Evolutionary conservation across 2,797 vertebrate species (phyloP).

Genomic region (Sebastes ruberrimus): DNA sequence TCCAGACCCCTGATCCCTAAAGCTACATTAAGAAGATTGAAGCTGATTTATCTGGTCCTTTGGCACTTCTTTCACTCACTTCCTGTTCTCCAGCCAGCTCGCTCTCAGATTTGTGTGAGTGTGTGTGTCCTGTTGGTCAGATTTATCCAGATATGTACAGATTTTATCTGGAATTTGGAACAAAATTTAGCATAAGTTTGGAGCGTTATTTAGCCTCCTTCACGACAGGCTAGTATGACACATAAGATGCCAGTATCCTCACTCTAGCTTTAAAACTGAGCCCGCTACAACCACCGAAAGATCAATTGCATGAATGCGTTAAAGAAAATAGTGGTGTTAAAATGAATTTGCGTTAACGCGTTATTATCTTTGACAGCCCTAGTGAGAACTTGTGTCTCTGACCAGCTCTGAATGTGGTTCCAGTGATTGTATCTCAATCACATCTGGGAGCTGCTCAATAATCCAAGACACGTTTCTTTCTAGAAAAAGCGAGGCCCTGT

Average conservation of each 20-base stretch:
- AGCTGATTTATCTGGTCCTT: constrained; percentile 18
- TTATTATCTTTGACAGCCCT: not conserved
- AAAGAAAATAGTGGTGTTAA: not conserved
- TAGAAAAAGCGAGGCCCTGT: not conserved
- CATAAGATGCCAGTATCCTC: too few species aligned
- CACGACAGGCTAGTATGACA: too few species aligned
- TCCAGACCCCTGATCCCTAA: constrained; percentile 32
- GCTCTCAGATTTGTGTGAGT: not conserved
- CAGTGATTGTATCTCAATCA: constrained; percentile 15
- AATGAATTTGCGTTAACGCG: not conserved
- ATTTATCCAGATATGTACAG: not conserved
- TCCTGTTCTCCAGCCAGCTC: not conserved
- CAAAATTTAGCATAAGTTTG: too few species aligned
- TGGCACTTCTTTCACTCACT: constrained; percentile 22
- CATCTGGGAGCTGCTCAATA: constrained; percentile 9
- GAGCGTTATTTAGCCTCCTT: too few species aligned
- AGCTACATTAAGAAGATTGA: constrained; percentile 34
- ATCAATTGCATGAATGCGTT: not conserved
- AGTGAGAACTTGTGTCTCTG: not conserved
- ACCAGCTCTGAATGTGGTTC: not conserved
- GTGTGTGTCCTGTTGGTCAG: not conserved
- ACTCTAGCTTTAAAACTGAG: not conserved
- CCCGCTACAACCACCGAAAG: not conserved
- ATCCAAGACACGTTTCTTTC: not conserved
- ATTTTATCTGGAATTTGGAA: too few species aligned